A percentile compares a stretch with the other conserved stretches of the same genome.
Conservation (phyloP, 2,113 vertebrate genomes). For the rabbit (Oryctolagus cuniculus) region mOryCun1.1 NC_091434.1:166923501-166924000, state of each 20-base stretch:
- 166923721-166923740: too few species aligned
- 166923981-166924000: neutral
- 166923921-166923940: neutral
- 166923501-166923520: too few species aligned
- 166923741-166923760: neutral
- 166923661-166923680: neutral
- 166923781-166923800: neutral
- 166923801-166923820: neutral
- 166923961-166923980: neutral
- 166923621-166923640: neutral
- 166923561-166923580: neutral
- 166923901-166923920: neutral
- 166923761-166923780: neutral
- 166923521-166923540: neutral
- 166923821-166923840: neutral
- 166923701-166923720: neutral
- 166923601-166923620: neutral
- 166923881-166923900: neutral
- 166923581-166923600: neutral
- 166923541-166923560: neutral
- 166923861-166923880: neutral
- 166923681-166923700: fast-evolving
- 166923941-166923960: neutral
- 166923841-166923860: neutral
- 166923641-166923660: too few species aligned